phyloP scores from a whole-genome alignment of 2,797 vertebrate genomes.

The Gadopsis bispinosus region DNA sequence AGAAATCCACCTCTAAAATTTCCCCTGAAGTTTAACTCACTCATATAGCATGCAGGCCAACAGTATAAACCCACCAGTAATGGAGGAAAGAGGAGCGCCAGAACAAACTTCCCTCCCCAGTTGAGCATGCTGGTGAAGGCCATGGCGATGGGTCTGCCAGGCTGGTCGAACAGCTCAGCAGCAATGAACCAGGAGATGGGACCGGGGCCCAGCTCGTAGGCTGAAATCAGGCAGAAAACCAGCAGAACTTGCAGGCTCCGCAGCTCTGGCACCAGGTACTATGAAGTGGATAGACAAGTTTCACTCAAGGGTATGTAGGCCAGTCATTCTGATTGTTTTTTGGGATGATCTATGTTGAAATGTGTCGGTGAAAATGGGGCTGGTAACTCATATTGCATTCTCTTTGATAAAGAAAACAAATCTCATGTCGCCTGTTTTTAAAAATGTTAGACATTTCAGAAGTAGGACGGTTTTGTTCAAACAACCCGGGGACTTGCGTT shows the following conservation, averaged over 20 bases:
- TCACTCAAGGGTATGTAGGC: neutral
- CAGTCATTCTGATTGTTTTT: neutral
- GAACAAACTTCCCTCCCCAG: slow-evolving; percentile 83
- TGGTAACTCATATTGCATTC: neutral
- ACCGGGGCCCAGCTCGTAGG: slow-evolving; percentile 79
- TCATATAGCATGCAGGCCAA: slow-evolving; percentile 11
- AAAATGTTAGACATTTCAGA: neutral
- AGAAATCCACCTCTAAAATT: slow-evolving; percentile 32
- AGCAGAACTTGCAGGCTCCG: slow-evolving; percentile 76
- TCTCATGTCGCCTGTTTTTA: neutral
- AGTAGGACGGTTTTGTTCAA: neutral
- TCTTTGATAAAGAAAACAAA: neutral
- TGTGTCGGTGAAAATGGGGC: neutral
- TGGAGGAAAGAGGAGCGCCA: slow-evolving; percentile 80
- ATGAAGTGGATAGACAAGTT: neutral
- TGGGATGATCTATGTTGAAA: neutral
- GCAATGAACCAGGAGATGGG: slow-evolving; percentile 84
- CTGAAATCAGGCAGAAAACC: slow-evolving; percentile 81
- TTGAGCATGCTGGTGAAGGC: slow-evolving; percentile 84
- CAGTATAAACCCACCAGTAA: slow-evolving; percentile 65
- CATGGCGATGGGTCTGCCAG: slow-evolving; percentile 76
- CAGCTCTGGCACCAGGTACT: slow-evolving; percentile 76
- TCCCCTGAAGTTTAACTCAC: slow-evolving; percentile 17
- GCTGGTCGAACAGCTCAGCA: slow-evolving; percentile 82
- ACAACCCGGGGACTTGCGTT: neutral